These are phyloP conservation scores for Aepyceros melampus DNA, from an alignment of 2,113 vertebrate species.

Conservation along the genomic window DNA sequence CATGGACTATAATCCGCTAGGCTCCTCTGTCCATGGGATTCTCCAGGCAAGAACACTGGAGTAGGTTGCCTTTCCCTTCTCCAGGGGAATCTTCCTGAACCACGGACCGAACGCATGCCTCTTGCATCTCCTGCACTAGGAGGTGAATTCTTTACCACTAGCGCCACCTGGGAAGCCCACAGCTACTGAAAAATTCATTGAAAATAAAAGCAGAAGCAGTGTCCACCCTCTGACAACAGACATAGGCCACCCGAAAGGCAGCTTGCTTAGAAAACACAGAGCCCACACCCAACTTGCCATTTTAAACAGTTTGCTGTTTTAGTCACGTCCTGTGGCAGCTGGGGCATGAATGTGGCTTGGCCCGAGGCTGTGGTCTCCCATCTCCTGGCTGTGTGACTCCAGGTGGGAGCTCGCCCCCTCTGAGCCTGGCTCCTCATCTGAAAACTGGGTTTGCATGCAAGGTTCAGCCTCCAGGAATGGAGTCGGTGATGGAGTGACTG, in stretches of 20 bases:
- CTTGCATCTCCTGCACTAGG: neutral
- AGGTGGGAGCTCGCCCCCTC: neutral
- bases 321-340: rapidly evolving
- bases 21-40: neutral
- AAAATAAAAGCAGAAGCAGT: neutral
- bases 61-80: neutral
- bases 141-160: neutral
- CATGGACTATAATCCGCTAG: neutral
- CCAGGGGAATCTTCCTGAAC: neutral
- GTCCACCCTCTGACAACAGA: neutral
- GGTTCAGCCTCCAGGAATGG: neutral
- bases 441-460: neutral
- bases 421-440: neutral
- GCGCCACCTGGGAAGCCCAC: neutral
- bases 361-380: too few relatives aligned
- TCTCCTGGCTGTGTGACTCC: neutral
- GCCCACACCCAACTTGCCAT: rapidly evolving
- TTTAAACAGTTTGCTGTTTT: neutral
- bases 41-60: neutral
- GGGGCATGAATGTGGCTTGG: rapidly evolving
- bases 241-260: rapidly evolving
- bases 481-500: rapidly evolving
- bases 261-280: neutral
- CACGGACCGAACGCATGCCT: rapidly evolving
- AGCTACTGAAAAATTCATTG: neutral